Base-by-base conservation (phyloP, 2,797 vertebrate species). In the Chrosomus eos region DNA sequence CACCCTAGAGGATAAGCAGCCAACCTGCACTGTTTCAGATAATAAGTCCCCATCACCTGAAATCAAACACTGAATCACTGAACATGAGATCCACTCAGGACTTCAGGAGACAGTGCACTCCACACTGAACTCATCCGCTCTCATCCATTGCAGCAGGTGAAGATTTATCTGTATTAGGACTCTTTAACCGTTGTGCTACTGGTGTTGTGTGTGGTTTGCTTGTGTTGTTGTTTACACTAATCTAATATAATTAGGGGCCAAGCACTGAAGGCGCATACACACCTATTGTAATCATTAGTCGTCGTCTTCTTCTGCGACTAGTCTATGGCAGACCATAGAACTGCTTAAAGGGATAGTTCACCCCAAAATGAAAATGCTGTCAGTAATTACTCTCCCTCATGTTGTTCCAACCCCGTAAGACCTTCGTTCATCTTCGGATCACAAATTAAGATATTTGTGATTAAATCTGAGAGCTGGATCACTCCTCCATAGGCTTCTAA, bases 41-140 rank as follows among this genome's bases (percentile, higher is more conserved):
- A 88, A 85, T 87, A 87, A 86, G 85, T 88, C 82, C 77, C 85
- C 87, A 89, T 89, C 87, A 87, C 88, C 81, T 87, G 80, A 89
- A 91, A 90, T 89, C 87, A 87, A 85, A 87, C 79, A 70, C 82
- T 80, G 31, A 75, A 84, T 80, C 83, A 36, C 81, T 78, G 84
- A 86, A 76, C 80, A 81, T 48, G 40, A 83, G 80, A 82, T 76
- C 53, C 62, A 48, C 68, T 77, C 45, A 66, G 38, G 82, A 84
- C 82, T 67, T 66, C 58, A 76, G 62, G 28, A 77, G 45, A 76
- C 60, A 66, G 70, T 51, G 11, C 58, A 51, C 72, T 83, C 62
- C 33, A 40, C 60, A 76, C 48, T 58, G 13, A 58, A 58, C 60
- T 78, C 64, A 45, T 84, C 62, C 51, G 8, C 38, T 8, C 38